phyloP scores from a whole-genome alignment of 2,888 invertebrate species.

The Eilema sororculum region DNA sequence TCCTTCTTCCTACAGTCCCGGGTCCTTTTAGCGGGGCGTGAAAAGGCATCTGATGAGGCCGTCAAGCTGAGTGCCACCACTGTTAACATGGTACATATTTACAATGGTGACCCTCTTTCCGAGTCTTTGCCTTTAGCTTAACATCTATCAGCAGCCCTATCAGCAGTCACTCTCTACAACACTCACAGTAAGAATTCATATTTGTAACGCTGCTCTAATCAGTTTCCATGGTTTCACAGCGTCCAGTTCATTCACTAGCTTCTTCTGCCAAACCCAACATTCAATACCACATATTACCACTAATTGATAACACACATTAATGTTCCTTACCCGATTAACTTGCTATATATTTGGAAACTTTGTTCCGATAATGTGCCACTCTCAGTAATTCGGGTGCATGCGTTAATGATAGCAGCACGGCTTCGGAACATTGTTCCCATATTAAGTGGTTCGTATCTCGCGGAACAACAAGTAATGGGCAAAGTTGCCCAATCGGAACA shows the following conservation, averaged over 20 bases:
- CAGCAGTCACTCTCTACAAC: too few relatives aligned
- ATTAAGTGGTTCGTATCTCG: not conserved
- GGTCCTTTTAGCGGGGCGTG: too few relatives aligned
- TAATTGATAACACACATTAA: not conserved
- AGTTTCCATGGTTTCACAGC: too few relatives aligned
- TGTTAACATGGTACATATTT: too few relatives aligned
- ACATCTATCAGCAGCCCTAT: too few relatives aligned
- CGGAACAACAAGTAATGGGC: not conserved
- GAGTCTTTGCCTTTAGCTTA: too few relatives aligned
- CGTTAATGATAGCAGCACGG: not conserved
- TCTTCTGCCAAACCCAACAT: not conserved
- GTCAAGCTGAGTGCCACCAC: too few relatives aligned
- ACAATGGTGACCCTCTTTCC: too few relatives aligned
- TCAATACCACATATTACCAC: not conserved
- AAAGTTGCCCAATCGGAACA: constrained; percentile 1
- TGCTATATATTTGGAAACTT: not conserved
- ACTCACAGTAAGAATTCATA: too few relatives aligned
- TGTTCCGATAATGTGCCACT: constrained; percentile 8
- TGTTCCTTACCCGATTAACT: not conserved
- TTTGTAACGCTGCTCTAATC: too few relatives aligned
- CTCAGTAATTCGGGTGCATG: constrained; percentile 9
- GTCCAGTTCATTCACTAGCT: not conserved
- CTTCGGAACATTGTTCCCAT: not conserved
- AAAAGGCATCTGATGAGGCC: too few relatives aligned
- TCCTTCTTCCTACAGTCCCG: too few relatives aligned